Base-by-base conservation (phyloP, 2,113 vertebrate species). In the Elachura formosa region DNA sequence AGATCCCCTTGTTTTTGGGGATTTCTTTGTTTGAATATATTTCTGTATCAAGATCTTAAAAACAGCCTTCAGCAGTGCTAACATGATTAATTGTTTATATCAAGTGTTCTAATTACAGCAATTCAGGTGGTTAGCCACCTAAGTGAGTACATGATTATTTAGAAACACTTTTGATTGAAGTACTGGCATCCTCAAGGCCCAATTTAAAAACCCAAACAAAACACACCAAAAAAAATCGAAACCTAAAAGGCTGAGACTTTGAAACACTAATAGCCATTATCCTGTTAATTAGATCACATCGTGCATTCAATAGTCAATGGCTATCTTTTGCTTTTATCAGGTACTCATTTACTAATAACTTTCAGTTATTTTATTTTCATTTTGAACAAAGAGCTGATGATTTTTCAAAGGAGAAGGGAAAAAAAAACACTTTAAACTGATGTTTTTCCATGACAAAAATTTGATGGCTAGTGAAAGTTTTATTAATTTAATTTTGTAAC, bases 61-160 rank as follows among this genome's bases (percentile, higher is more conserved):
- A 94, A 54, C 22, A 83, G 56, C 73, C 61, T 64, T 77, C 49
- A 89, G 66, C 69, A n/a, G 54, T 48, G 36, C 48, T 87, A 73
- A 41, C 19, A 56, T 89, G 86, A 92, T 94, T 93, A 93, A 75
- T 86, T 84, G 45, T 49, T 91, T 68, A 11, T 41, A 82, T 87
- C 85, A 91, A 87, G 45, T 52, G 49, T 72, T 89, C 45, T 75
- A 78, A 87, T 92, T 90, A 48, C 48, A 84, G 55, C 21, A 78
- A 40, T 89, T 87, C 80, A 78, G 45, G 83, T 92, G 68, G 63
- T 90, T 96, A 88, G 36, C 55, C 64, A 93, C 61, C 56, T 93
- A 75, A 96, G 72, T 89, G 61, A 77, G 11, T 18, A 15, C 31
- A 81, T 75, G 90, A 92, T 90, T 93, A 78, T 89, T 90, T 90